These are phyloP conservation scores for Vicugna pacos DNA, from an alignment of 2,113 vertebrate genomes.

Conservation along the genomic window DNA sequence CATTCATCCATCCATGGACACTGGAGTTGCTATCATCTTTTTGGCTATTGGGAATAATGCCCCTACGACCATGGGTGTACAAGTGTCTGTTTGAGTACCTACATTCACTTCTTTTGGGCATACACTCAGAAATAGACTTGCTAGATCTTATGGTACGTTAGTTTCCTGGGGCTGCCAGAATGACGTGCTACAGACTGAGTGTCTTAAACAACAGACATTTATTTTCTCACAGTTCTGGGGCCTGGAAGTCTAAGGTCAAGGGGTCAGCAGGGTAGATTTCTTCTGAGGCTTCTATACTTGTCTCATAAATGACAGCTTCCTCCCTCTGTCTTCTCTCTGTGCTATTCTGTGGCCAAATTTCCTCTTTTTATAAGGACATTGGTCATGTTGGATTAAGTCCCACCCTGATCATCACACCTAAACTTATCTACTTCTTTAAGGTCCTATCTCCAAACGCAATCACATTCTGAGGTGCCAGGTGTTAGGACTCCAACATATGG, in stretches of 20 bases:
- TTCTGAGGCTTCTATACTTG: neutral
- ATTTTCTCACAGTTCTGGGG: neutral
- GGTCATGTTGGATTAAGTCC: neutral
- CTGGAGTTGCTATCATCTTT: neutral
- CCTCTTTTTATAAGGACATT: neutral
- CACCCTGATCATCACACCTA: neutral
- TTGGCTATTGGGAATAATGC: neutral
- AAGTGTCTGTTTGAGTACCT: neutral
- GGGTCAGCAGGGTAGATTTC: neutral
- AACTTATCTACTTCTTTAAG: neutral
- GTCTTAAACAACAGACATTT: neutral
- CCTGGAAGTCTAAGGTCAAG: neutral
- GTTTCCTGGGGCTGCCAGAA: neutral
- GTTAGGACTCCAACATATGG: neutral
- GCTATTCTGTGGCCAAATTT: neutral
- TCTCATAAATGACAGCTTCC: neutral
- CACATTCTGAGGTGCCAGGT: neutral
- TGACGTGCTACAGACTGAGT: neutral
- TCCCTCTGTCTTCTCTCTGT: neutral
- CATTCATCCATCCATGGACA: neutral
- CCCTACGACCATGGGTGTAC: neutral
- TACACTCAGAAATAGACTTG: neutral
- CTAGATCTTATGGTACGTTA: neutral
- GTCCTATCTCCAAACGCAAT: neutral
- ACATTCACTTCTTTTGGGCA: neutral